A percentile compares a stretch with the other conserved stretches of the same genome.
Conservation (phyloP, 2,113 vertebrate species). For the Amphiprion percula region DNA sequence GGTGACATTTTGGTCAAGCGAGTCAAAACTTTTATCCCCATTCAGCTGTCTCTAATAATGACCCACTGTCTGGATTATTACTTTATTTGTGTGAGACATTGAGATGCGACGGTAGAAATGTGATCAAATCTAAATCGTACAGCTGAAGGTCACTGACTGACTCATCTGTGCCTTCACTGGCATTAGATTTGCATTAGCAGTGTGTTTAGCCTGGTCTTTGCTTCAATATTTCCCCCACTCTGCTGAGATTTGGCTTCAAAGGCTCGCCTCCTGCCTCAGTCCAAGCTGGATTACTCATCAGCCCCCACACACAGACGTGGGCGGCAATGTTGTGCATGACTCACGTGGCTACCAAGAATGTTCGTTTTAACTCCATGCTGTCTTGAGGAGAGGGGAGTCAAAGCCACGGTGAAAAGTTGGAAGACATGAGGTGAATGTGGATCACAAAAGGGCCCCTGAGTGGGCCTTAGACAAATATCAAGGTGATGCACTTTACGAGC, state of each 20-base stretch:
- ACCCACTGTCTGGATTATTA: background rate
- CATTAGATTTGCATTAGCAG: slow-evolving; percentile 24
- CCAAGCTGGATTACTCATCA: slow-evolving; percentile 69
- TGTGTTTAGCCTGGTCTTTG: slow-evolving; percentile 35
- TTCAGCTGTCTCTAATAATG: slow-evolving; percentile 10
- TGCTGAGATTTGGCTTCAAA: slow-evolving; percentile 43
- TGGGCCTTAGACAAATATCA: background rate
- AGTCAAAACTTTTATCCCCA: slow-evolving; percentile 23
- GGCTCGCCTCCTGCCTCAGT: slow-evolving; percentile 49
- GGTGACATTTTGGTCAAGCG: slow-evolving; percentile 11
- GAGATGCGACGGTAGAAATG: slow-evolving; percentile 9
- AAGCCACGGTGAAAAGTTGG: background rate
- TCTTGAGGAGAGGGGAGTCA: slow-evolving; percentile 7
- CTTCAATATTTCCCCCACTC: slow-evolving; percentile 38
- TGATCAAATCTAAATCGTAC: background rate
- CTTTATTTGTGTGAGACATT: slow-evolving; percentile 7
- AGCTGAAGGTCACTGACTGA: background rate
- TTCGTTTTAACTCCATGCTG: slow-evolving; percentile 34
- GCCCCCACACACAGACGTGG: slow-evolving; percentile 55
- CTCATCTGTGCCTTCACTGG: slow-evolving; percentile 3
- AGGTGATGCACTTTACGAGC: background rate
- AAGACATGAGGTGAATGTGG: background rate
- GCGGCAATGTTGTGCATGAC: slow-evolving; percentile 45
- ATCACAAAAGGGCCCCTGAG: background rate
- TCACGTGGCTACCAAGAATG: slow-evolving; percentile 56